A percentile compares a stretch with the other conserved stretches of the same genome.
These are phyloP conservation scores for Eristalis pertinax DNA, from an alignment of 2,888 invertebrate genomes.

Conservation along the genomic window DNA sequence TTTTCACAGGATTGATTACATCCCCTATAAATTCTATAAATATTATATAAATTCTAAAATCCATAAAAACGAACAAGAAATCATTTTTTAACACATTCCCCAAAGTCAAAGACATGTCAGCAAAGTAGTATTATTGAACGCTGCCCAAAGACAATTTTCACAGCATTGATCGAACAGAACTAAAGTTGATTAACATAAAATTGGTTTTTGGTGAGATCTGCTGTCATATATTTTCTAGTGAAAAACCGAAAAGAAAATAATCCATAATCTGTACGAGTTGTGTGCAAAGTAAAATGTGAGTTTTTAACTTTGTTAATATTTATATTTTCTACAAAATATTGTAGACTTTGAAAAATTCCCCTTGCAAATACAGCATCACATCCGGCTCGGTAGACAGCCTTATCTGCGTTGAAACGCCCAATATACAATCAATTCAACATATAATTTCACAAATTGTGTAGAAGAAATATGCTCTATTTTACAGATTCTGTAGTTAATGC, in stretches of 20 bases:
- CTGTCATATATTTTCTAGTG: conserved; percentile 59
- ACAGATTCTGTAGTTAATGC: not conserved
- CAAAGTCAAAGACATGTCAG: not conserved
- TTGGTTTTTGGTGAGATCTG: conserved; percentile 24
- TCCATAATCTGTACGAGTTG: conserved; percentile 14
- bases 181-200: conserved; percentile 29
- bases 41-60: not conserved
- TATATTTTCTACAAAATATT: not conserved
- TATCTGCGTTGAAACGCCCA: conserved; percentile 52
- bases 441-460: not conserved
- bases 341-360: not conserved
- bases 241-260: not conserved
- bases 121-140: not conserved
- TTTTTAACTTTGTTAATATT: not conserved
- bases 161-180: conserved; percentile 32
- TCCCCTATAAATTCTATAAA: no score
- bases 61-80: no score
- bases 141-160: not conserved
- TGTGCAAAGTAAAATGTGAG: conserved; percentile 46
- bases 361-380: not conserved
- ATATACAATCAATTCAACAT: conserved; percentile 15
- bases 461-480: not conserved
- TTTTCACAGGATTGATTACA: no score
- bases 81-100: no score
- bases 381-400: not conserved